phyloP scores from a whole-genome alignment of 2,888 invertebrate genomes.

The Bugula neritina region DNA sequence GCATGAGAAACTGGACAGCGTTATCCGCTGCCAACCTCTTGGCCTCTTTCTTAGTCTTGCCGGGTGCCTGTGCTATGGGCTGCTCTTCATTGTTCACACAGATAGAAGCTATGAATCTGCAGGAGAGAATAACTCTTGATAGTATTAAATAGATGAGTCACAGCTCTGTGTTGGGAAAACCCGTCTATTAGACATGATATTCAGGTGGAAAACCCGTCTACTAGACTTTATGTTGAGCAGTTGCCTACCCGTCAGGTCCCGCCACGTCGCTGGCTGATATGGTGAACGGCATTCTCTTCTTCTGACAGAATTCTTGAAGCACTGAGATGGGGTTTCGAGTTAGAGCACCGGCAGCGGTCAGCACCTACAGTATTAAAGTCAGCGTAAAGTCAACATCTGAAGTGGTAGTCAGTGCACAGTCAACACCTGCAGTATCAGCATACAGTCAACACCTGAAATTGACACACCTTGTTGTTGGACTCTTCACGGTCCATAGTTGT shows the following conservation, averaged over 20 bases:
- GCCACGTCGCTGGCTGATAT: slow-evolving; percentile 37
- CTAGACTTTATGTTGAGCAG: too few relatives aligned
- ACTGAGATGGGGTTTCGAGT: slow-evolving; percentile 34
- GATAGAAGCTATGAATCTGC: slow-evolving; percentile 36
- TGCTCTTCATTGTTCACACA: slow-evolving; percentile 32
- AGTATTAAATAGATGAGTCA: too few relatives aligned
- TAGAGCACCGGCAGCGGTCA: slow-evolving; percentile 18
- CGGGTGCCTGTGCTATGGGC: slow-evolving; percentile 33
- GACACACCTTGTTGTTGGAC: neutral
- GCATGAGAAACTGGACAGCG: slow-evolving; percentile 41
- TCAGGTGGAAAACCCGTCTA: too few relatives aligned
- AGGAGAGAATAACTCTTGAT: too few relatives aligned
- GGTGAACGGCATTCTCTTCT: slow-evolving; percentile 32
- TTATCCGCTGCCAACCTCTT: slow-evolving; percentile 40
- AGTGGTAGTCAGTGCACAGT: too few relatives aligned
- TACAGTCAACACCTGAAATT: too few relatives aligned
- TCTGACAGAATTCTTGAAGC: slow-evolving; percentile 37
- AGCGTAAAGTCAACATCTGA: too few relatives aligned
- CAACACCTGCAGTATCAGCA: too few relatives aligned
- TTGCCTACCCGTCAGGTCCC: slow-evolving; percentile 40
- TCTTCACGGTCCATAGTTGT: slow-evolving; percentile 26
- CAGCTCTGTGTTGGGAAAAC: too few relatives aligned
- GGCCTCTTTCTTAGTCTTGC: slow-evolving; percentile 42
- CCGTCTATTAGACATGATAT: too few relatives aligned
- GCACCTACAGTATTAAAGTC: neutral